phyloP scores from a whole-genome alignment of 2,797 vertebrate genomes.

The Falco rusticolus region DNA sequence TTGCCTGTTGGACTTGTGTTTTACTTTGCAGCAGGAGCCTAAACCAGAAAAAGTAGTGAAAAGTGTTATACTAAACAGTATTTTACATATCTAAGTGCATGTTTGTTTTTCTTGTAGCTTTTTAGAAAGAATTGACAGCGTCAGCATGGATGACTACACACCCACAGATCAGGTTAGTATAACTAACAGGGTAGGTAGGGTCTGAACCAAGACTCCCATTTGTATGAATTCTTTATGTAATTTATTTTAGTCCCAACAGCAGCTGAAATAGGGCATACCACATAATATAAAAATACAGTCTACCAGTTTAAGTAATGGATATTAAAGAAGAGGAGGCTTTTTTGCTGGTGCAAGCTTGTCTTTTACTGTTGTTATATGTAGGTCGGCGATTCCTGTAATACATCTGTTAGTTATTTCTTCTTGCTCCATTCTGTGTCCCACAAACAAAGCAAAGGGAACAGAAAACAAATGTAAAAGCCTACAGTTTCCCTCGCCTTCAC shows the following conservation, averaged over 20 bases:
- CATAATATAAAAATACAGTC: not conserved
- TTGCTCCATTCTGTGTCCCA: not conserved
- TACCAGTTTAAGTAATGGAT: not conserved
- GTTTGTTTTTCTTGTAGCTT: constrained; percentile 84
- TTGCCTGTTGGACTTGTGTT: not conserved
- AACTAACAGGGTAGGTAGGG: not conserved
- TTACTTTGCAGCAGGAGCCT: not conserved
- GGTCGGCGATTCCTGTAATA: not conserved
- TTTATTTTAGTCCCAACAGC: not conserved
- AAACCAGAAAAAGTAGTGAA: not conserved
- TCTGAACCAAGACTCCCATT: not conserved
- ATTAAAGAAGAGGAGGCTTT: not conserved
- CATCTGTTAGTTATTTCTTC: not conserved
- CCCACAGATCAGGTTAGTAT: constrained; percentile 95
- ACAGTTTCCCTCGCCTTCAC: not conserved
- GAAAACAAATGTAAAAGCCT: not conserved
- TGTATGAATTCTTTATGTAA: not conserved
- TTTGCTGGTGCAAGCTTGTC: not conserved
- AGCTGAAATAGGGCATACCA: not conserved
- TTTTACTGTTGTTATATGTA: not conserved
- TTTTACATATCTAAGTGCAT: constrained; percentile 25
- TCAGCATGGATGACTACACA: constrained; percentile 97
- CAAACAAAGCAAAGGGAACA: not conserved
- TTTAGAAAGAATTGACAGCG: constrained; percentile 97
- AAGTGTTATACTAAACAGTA: not conserved